Percentiles rank a stretch among this genome's conserved stretches.
These are phyloP conservation scores for Alviniconcha marisindica DNA, from an alignment of 1,140 invertebrate genomes.

Conservation along the genomic window DNA sequence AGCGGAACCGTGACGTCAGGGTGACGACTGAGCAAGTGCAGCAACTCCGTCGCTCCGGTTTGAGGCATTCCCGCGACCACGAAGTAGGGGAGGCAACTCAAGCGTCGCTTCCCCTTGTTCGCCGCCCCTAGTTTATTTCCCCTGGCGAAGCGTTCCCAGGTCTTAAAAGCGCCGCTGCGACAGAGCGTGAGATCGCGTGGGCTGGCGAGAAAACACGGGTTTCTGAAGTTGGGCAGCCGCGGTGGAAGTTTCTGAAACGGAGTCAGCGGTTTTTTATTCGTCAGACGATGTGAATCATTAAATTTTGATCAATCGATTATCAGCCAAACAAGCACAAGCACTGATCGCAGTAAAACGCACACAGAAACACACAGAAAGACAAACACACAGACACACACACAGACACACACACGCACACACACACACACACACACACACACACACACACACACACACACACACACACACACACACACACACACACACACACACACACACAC, in stretches of 20 bases:
- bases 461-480: not conserved
- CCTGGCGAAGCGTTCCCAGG: not conserved
- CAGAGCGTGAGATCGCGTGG: not conserved
- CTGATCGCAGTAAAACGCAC: no score
- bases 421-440: no score
- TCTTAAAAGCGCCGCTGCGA: not conserved
- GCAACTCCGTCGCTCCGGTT: constrained; percentile 31
- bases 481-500: not conserved
- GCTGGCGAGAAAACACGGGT: constrained; percentile 32
- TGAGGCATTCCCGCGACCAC: constrained; percentile 38
- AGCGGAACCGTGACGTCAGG: constrained; percentile 27
- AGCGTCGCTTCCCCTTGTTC: not conserved
- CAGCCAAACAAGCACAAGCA: no score
- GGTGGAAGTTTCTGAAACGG: not conserved
- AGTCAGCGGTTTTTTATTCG: no score
- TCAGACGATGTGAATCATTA: no score
- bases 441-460: not conserved
- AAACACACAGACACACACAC: no score
- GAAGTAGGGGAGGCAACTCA: constrained; percentile 49
- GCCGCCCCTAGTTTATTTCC: not conserved
- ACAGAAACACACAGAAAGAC: no score
- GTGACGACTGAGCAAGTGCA: constrained; percentile 33
- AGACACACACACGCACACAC: not conserved
- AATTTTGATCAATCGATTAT: no score
- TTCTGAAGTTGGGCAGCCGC: constrained; percentile 38